A percentile compares a stretch with the other conserved stretches of the same genome.
Conservation (phyloP, 2,797 vertebrate species). For the Huso huso region DNA sequence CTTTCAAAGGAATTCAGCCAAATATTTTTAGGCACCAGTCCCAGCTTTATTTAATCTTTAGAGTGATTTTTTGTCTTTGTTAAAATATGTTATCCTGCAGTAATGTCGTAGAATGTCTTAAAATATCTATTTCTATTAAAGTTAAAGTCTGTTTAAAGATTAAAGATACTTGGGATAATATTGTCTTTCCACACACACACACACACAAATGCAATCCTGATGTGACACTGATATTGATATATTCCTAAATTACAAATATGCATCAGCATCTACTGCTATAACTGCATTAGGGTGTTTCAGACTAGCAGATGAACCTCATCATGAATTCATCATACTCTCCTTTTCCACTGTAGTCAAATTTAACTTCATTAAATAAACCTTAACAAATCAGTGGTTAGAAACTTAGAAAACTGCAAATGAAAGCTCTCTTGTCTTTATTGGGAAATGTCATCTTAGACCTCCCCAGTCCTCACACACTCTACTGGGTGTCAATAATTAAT, state of each 20-base stretch:
- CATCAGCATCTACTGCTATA: no score
- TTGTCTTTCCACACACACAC: neutral
- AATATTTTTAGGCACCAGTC: constrained; percentile 72
- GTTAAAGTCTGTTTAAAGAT: constrained; percentile 26
- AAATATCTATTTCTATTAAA: constrained; percentile 42
- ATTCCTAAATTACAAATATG: no score
- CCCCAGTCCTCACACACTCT: constrained; percentile 25
- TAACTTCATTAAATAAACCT: no score
- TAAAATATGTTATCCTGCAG: constrained; percentile 62
- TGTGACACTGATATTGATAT: constrained; percentile 11
- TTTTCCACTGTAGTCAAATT: no score
- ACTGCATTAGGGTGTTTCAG: no score
- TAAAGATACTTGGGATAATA: constrained; percentile 23
- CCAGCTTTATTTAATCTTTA: constrained; percentile 72
- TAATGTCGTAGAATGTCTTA: constrained; percentile 54
- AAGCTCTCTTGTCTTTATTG: neutral
- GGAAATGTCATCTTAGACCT: constrained; percentile 41
- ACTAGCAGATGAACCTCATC: no score
- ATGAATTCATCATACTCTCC: no score
- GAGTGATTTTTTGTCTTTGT: constrained; percentile 62
- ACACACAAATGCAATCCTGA: constrained; percentile 40
- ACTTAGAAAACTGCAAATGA: no score
- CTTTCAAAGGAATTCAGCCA: constrained; percentile 76
- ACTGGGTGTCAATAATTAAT: constrained; percentile 40
- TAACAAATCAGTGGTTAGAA: no score